Conservation (phyloP, 2,888 invertebrate genomes). For the Sphaerophoria taeniata region DNA sequence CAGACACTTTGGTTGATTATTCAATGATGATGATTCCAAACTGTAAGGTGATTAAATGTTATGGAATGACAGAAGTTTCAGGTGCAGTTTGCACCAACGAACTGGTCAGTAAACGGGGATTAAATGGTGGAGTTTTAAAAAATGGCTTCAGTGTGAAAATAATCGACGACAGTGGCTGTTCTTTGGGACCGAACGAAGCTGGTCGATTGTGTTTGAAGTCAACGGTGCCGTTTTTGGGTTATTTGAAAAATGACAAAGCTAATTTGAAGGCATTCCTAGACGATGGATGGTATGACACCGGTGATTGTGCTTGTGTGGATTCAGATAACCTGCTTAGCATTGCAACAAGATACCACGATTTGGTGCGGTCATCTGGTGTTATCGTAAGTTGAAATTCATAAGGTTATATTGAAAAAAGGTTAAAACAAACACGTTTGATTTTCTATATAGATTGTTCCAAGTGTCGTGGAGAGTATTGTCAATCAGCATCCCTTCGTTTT, state of each 20-base stretch:
- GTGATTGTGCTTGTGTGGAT: neutral
- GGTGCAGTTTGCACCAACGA: neutral
- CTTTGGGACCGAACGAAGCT: neutral
- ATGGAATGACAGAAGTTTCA: neutral
- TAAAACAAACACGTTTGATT: too few relatives aligned
- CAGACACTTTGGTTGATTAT: too few relatives aligned
- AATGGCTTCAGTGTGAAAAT: neutral
- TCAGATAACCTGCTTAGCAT: neutral
- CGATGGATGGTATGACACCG: neutral
- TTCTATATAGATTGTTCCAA: slow-evolving; percentile 54
- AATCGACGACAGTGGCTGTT: neutral
- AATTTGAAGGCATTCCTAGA: neutral
- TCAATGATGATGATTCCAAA: too few relatives aligned
- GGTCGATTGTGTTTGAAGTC: neutral
- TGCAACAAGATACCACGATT: neutral
- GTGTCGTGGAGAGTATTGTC: slow-evolving; percentile 61
- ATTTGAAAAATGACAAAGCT: neutral
- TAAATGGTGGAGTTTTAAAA: neutral
- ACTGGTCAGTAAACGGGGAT: neutral
- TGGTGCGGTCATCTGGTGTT: neutral
- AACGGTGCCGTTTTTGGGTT: neutral
- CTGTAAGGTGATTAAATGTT: too few relatives aligned
- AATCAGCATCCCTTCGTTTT: slow-evolving; percentile 42
- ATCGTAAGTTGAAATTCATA: neutral
- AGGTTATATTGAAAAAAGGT: too few relatives aligned